phyloP scores from a whole-genome alignment of 2,113 vertebrate genomes.

The Cyrtonyx montezumae region DNA sequence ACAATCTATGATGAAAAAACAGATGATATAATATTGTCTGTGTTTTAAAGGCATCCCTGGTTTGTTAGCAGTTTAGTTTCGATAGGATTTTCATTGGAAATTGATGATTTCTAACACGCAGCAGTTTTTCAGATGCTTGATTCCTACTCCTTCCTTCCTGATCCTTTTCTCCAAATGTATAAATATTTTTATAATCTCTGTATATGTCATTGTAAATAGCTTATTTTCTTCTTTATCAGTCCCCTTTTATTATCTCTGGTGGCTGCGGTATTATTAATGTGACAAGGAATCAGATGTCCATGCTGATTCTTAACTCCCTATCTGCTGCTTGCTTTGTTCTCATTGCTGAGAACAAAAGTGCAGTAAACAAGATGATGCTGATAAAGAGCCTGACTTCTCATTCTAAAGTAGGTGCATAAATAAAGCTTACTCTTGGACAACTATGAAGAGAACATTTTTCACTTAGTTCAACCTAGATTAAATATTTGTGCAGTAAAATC shows the following conservation, averaged over 20 bases:
- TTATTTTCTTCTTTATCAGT: background rate
- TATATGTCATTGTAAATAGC: background rate
- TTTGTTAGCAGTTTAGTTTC: background rate
- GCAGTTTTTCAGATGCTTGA: background rate
- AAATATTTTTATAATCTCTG: background rate
- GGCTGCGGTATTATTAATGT: background rate
- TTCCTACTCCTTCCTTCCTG: background rate
- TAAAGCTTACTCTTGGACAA: background rate
- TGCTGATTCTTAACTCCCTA: background rate
- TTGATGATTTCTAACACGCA: background rate
- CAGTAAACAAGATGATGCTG: background rate
- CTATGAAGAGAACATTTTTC: background rate
- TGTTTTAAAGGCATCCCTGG: background rate
- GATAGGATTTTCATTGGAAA: background rate
- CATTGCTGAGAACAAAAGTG: background rate
- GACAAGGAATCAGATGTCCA: background rate
- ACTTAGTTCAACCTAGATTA: background rate
- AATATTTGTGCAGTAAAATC: background rate
- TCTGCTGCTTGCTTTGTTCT: background rate
- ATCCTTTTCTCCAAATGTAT: background rate
- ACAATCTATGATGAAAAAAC: background rate
- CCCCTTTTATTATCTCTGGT: background rate
- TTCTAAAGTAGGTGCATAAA: background rate
- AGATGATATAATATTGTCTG: background rate
- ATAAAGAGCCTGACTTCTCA: background rate